Evolutionary conservation across 2,113 vertebrate genomes (phyloP).

Genomic region (Nesospiza acunhae): DNA sequence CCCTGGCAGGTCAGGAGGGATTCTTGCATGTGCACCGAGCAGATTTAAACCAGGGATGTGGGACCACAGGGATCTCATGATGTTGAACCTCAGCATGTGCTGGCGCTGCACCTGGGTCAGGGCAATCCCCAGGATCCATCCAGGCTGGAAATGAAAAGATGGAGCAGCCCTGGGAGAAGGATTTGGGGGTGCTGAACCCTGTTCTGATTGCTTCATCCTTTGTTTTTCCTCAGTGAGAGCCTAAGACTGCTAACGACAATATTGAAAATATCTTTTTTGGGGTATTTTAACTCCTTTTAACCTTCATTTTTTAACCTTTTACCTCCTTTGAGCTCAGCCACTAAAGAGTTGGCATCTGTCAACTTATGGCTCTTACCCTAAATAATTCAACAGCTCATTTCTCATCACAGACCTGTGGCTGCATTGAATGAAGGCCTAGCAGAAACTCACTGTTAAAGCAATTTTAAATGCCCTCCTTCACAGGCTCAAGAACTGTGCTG

Average conservation of each 20-base stretch:
- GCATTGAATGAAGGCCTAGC: background rate
- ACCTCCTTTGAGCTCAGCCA: background rate
- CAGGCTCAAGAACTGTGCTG: background rate
- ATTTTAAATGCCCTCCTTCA: background rate
- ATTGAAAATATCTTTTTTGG: background rate
- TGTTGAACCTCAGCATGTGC: background rate
- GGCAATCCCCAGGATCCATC: accelerated
- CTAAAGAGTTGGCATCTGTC: background rate
- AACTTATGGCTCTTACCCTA: background rate
- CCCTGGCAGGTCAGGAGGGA: background rate
- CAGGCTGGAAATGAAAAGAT: background rate
- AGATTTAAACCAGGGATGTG: background rate
- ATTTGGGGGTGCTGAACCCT: background rate
- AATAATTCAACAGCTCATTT: background rate
- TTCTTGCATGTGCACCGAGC: background rate
- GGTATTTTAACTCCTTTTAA: background rate
- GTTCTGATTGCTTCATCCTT: background rate
- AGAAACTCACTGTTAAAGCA: background rate
- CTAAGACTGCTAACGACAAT: background rate
- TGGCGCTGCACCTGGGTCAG: background rate
- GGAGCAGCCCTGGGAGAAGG: background rate
- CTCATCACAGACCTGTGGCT: background rate
- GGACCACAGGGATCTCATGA: background rate
- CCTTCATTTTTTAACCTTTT: background rate
- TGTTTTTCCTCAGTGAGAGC: background rate